These are phyloP conservation scores for Eurytemora carolleeae DNA, from an alignment of 1,140 invertebrate species.

Conservation along the genomic window DNA sequence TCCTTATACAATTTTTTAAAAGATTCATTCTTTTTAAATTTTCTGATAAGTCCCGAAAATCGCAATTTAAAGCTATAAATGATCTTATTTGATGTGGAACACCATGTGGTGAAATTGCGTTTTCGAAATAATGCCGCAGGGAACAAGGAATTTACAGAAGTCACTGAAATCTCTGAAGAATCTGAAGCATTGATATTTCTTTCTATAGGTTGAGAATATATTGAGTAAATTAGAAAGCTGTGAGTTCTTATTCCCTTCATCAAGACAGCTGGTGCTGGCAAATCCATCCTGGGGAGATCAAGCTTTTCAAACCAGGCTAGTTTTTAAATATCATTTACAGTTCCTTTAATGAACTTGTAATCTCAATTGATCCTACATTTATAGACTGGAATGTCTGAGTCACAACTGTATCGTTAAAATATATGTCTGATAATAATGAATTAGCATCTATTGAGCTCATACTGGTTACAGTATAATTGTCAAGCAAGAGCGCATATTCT, in stretches of 20 bases:
- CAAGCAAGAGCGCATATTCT: neutral
- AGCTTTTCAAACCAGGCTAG: neutral
- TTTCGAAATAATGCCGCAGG: too few relatives aligned
- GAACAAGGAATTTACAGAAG: too few relatives aligned
- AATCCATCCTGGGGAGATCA: neutral
- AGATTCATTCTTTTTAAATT: too few relatives aligned
- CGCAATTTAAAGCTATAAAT: too few relatives aligned
- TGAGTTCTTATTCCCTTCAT: neutral
- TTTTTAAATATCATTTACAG: neutral
- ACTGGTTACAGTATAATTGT: too few relatives aligned
- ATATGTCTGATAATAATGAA: neutral
- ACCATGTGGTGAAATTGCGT: too few relatives aligned
- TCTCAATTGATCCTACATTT: neutral
- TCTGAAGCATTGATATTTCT: too few relatives aligned
- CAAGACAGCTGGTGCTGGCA: neutral
- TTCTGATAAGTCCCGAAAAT: too few relatives aligned
- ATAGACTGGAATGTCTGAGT: neutral
- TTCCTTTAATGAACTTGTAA: neutral
- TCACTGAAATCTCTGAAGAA: too few relatives aligned
- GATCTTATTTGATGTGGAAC: too few relatives aligned
- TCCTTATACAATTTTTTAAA: too few relatives aligned
- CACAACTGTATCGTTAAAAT: neutral
- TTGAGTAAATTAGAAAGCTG: neutral
- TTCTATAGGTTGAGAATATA: neutral
- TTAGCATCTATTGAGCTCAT: too few relatives aligned